Evolutionary conservation across 1,140 invertebrate genomes (phyloP), one percentile per base, ranked within the genome.

Genomic region (Monochamus saltuarius): DNA sequence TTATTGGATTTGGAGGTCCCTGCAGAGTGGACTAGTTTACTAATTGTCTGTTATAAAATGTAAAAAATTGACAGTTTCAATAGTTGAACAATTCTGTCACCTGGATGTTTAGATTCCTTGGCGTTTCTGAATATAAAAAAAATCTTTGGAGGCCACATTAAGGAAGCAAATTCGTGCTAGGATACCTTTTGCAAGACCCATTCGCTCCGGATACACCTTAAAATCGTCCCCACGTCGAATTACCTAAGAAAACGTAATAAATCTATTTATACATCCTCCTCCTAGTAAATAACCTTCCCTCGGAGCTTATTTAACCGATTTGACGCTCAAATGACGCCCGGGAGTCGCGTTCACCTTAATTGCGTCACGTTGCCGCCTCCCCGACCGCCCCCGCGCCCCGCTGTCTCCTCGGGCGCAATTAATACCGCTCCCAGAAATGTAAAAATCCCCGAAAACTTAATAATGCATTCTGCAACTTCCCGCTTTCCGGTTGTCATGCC

Each of bases 401-500:
- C 39, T 7, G 4, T 16, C 39, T n/a, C n/a, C 16, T 42, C 39
- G 39, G 16, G 39, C 39, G 16, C 16, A 42, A 42, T 42, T 42
- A 42, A 42, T 42, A 17, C 16, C n/a, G 16, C n/a, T 13, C 39
- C n/a, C 17, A 19, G 14, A 14, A 50, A 29, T 7, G 43, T 29
- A 56, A 56, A 56, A 56, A 56, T 36, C 7, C 19, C 38, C 16
- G 39, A 47, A 56, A 56, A 29, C 13, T 22, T 14, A 53, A 40
- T 42, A 42, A 42, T 42, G 16, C 16, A 42, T 42, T 42, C 39
- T 13, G 39, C 39, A n/a, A 42, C 2, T 42, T 16, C 39, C 16
- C 16, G 39, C 39, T 22, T 56, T 56, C 54, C 54, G 54, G 39
- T 56, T 56, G 54, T 56, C 54, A 36, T 45, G 40, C 17, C 34